Evolutionary conservation across 2,113 vertebrate species (phyloP), one percentile per base, ranked within the genome.

Genomic region (Balaeniceps rex): DNA sequence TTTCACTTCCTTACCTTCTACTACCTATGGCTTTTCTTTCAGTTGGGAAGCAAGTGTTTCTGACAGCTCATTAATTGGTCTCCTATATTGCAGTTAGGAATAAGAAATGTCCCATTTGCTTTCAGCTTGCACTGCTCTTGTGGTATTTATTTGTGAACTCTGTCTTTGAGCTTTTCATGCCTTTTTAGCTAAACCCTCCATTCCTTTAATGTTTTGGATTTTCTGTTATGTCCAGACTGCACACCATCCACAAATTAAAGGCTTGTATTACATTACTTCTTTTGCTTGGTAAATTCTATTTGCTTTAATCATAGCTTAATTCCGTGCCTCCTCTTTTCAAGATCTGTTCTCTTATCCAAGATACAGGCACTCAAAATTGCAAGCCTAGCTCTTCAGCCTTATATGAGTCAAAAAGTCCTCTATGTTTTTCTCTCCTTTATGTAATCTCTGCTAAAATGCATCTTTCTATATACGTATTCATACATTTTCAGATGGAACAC

Each of bases 251-350:
- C 65, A 91, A 89, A 86, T 87, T 84, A 94, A 81, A 89, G 77
- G 33, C 31, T 74, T 87, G 34, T 60, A 81, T 87, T 83, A 78
- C n/a, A 66, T 66, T 61, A 63, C 42, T 87, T 74, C 51, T 74
- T 92, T 83, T 71, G 26, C 79, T 82, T 55, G 8, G 44, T 84
- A 89, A 96, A 93, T 89, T 93, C 69, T 68, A 36, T 82, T 91
- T 91, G 18, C 88, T 94, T 95, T 92, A 95, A 91, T 96, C 80
- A 84, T 38, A 55, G 72, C 38, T 89, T 93, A 95, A 85, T 82
- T 91, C 55, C 61, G 10, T 44, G 25, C 31, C 69, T 75, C 33
- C 6, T 78, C 26, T 66, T 92, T 91, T 81, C 55, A 95, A 89
- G 77, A 60, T 68, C 33, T 68, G 25, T 80, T 80, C 17, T 70